These are phyloP conservation scores for Aphrocallistes beatrix DNA, from an alignment of 37 sponge, comb jelly and placozoan species.

Conservation along the genomic window DNA sequence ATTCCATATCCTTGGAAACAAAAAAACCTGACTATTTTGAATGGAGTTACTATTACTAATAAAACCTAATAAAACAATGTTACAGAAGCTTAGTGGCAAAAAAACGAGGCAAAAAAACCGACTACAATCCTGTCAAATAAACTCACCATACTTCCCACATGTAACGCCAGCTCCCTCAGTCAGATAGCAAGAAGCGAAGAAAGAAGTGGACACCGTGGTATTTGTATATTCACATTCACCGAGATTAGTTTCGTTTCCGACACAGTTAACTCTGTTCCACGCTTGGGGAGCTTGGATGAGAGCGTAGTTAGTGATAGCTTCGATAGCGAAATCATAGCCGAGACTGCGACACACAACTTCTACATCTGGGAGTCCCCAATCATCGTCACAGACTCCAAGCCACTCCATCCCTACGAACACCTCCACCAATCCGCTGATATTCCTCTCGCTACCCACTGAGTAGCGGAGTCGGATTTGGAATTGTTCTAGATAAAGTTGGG, in stretches of 20 bases:
- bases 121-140: background rate
- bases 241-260: background rate
- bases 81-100: background rate
- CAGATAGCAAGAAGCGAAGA: background rate
- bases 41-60: too few relatives aligned
- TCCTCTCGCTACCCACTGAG: background rate
- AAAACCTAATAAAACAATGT: background rate
- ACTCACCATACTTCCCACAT: constrained; percentile 20
- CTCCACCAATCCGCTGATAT: constrained; percentile 25
- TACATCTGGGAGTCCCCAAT: constrained; percentile 26
- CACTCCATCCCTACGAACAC: constrained; percentile 19
- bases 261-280: background rate
- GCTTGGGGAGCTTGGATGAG: background rate
- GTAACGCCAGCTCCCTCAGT: constrained; percentile 38
- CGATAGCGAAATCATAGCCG: constrained; percentile 20
- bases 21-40: too few relatives aligned
- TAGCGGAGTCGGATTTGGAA: background rate
- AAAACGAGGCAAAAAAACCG: background rate
- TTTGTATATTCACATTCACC: background rate
- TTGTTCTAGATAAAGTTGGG: background rate
- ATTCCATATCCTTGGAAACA: too few relatives aligned
- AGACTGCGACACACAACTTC: constrained; percentile 30
- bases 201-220: background rate
- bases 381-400: constrained; percentile 33
- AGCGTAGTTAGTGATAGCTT: constrained; percentile 2